phyloP scores from a whole-genome alignment of 2,113 vertebrate genomes.

The Tamias sibiricus region DNA sequence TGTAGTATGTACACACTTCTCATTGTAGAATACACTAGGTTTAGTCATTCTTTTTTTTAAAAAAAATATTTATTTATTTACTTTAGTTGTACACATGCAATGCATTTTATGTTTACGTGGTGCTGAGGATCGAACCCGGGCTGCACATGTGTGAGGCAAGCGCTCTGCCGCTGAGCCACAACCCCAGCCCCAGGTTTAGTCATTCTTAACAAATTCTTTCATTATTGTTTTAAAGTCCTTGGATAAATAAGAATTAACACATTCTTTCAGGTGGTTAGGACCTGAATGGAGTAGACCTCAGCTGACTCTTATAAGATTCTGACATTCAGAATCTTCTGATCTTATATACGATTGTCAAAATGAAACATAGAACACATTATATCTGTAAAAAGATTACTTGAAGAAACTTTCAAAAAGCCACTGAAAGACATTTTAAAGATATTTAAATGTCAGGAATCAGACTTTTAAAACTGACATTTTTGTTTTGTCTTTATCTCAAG shows the following conservation, averaged over 20 bases:
- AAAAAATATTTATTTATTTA: no score
- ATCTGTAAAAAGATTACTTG: slow-evolving; percentile 9
- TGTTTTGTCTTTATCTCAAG: not conserved
- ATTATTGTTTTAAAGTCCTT: not conserved
- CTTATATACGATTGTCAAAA: not conserved
- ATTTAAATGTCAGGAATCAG: slow-evolving; percentile 18
- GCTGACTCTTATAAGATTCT: not conserved
- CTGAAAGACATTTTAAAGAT: slow-evolving; percentile 23
- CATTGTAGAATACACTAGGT: not conserved
- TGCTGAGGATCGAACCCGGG: no score
- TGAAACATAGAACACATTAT: not conserved
- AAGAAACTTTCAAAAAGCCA: slow-evolving; percentile 9
- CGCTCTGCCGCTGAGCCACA: no score
- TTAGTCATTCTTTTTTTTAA: slow-evolving; percentile 45
- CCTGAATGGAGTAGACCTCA: not conserved
- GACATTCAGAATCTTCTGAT: not conserved
- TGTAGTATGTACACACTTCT: slow-evolving; percentile 7
- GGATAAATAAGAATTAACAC: not conserved
- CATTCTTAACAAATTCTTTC: slow-evolving; percentile 36
- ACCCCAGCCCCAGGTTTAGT: no score
- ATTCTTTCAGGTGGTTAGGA: not conserved
- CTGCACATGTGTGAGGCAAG: no score
- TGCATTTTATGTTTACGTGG: no score
- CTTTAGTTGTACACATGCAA: no score
- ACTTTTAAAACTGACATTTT: slow-evolving; percentile 13